Percentiles rank a stretch among this genome's conserved stretches.
Evolutionary conservation across 1,140 invertebrate species (phyloP).

Genomic region (Rhagoletis pomonella): DNA sequence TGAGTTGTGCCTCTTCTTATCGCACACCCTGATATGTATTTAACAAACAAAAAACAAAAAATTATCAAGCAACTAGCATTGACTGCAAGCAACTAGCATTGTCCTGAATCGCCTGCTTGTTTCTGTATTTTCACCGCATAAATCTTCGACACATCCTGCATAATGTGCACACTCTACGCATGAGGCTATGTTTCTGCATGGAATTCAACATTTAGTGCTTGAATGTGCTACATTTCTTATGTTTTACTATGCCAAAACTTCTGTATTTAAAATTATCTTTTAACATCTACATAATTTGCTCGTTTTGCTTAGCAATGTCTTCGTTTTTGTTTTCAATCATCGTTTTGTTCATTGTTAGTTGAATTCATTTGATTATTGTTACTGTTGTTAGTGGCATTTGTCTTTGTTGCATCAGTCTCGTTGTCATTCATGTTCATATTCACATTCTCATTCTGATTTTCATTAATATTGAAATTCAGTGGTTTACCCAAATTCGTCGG

Average conservation of each 20-base stretch:
- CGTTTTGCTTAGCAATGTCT: too few relatives aligned
- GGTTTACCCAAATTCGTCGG: neutral
- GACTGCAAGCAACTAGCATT: too few relatives aligned
- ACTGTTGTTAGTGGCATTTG: slow-evolving; percentile 57
- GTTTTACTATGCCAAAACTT: neutral
- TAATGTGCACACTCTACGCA: neutral
- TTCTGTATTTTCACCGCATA: neutral
- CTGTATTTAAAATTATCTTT: neutral
- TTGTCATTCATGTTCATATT: slow-evolving; percentile 65
- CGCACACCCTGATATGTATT: too few relatives aligned
- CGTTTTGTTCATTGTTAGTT: slow-evolving; percentile 53
- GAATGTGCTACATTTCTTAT: neutral
- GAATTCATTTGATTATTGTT: slow-evolving; percentile 23
- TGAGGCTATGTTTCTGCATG: neutral
- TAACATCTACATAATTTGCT: neutral
- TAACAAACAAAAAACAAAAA: too few relatives aligned
- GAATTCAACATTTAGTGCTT: slow-evolving; percentile 20
- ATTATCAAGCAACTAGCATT: too few relatives aligned
- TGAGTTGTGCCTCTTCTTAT: too few relatives aligned
- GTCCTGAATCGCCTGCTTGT: too few relatives aligned
- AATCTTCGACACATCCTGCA: neutral
- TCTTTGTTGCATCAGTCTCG: slow-evolving; percentile 63
- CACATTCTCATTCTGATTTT: slow-evolving; percentile 57
- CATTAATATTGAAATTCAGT: slow-evolving; percentile 58
- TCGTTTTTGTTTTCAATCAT: slow-evolving; percentile 4